Evolutionary conservation across 2,888 invertebrate species (phyloP).

Genomic region (Poecilus cupreus): DNA sequence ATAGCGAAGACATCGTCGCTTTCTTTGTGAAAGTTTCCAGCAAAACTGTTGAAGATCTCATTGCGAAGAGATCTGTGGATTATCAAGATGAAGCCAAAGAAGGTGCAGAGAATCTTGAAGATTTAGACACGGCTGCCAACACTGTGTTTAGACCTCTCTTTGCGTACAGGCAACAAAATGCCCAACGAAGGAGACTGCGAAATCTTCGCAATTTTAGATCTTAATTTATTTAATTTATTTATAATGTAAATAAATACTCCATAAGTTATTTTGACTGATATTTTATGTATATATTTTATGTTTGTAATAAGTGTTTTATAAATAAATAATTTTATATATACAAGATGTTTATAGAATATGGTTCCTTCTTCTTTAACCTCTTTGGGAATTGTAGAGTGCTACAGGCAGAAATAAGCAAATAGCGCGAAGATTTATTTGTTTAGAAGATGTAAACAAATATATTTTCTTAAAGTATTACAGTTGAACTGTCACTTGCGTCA

Average conservation of each 20-base stretch:
- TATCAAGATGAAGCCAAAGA: not conserved
- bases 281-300: not conserved
- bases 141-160: slow-evolving; percentile 52
- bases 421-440: no score
- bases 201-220: no score
- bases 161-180: slow-evolving; percentile 50
- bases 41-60: not conserved
- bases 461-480: not conserved
- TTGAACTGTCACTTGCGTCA: no score
- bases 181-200: slow-evolving; percentile 33
- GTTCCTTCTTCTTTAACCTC: no score
- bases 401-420: no score
- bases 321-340: not conserved
- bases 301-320: not conserved
- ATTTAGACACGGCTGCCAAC: slow-evolving; percentile 51
- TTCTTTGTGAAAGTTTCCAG: not conserved
- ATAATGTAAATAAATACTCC: not conserved
- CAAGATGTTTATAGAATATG: no score
- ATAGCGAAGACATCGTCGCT: not conserved
- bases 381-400: no score
- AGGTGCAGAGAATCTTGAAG: not conserved
- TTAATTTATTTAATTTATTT: not conserved
- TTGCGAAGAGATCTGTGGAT: slow-evolving; percentile 29
- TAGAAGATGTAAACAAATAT: not conserved
- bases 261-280: no score